Evolutionary conservation across 2,888 invertebrate species (phyloP).

Genomic region (Caenorhabditis sp.): DNA sequence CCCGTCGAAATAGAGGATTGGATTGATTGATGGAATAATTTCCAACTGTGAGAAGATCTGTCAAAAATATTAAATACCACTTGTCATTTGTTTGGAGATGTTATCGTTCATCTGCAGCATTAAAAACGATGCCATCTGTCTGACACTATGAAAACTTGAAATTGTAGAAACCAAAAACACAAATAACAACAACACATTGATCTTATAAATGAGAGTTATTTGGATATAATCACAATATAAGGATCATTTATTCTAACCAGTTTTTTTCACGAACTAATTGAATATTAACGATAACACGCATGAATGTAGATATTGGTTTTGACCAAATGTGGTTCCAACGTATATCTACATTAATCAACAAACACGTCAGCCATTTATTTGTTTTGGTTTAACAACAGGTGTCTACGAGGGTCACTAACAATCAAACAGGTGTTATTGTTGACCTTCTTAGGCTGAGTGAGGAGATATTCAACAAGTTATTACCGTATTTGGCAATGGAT

Average conservation of each 20-base stretch:
- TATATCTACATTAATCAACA: not conserved
- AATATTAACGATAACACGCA: not conserved
- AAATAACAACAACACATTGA: too few species aligned
- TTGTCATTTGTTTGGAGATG: too few species aligned
- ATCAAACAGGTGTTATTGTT: not conserved
- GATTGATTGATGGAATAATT: not conserved
- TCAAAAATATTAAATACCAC: not conserved
- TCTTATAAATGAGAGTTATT: too few species aligned
- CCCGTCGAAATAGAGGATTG: too few species aligned
- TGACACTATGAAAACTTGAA: too few species aligned
- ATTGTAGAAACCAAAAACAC: too few species aligned
- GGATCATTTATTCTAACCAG: not conserved
- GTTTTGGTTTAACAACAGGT: not conserved
- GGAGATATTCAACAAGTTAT: not conserved
- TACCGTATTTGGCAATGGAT: not conserved
- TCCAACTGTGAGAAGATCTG: not conserved
- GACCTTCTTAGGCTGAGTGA: not conserved
- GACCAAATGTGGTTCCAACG: not conserved
- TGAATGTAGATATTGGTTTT: not conserved
- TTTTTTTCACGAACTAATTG: not conserved
- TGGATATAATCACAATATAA: not conserved
- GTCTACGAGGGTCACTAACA: not conserved
- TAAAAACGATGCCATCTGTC: too few species aligned
- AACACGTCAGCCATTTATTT: not conserved
- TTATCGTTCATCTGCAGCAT: too few species aligned